These are phyloP conservation scores for Myotis lucifugus DNA, from an alignment of 2,113 vertebrate species.

Conservation along the genomic window DNA sequence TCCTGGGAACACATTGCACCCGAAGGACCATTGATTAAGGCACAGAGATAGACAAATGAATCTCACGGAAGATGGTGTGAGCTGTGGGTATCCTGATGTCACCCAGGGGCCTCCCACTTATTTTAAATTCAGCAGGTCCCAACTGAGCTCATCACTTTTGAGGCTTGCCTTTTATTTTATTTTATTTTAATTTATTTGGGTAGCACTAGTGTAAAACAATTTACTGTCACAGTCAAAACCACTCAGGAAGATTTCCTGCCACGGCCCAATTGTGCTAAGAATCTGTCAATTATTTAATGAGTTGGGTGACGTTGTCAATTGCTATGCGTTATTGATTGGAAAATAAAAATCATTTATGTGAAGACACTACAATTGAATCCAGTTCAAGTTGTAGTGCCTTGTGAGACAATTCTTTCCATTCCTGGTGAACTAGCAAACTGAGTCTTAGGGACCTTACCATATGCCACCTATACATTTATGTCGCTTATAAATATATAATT, in stretches of 20 bases:
- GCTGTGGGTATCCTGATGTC: background rate
- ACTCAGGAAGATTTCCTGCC: background rate
- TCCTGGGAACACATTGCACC: background rate
- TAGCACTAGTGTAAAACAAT: background rate
- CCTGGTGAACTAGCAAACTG: background rate
- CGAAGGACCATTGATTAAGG: background rate
- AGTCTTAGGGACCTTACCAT: background rate
- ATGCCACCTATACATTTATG: background rate
- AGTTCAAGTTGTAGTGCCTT: background rate
- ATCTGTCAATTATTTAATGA: background rate
- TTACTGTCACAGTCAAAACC: background rate
- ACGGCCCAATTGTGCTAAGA: background rate
- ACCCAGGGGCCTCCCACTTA: background rate
- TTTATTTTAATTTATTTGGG: background rate
- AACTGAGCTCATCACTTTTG: background rate
- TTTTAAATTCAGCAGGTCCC: background rate
- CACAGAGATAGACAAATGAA: background rate
- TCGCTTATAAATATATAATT: background rate
- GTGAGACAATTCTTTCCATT: background rate
- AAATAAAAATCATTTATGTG: background rate
- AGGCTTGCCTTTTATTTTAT: background rate
- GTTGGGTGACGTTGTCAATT: background rate
- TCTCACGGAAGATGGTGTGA: background rate
- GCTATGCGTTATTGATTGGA: conserved; percentile 13
- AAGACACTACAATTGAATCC: background rate